Conservation (phyloP, 1,140 invertebrate species). For the Notospermus geniculatus region DNA sequence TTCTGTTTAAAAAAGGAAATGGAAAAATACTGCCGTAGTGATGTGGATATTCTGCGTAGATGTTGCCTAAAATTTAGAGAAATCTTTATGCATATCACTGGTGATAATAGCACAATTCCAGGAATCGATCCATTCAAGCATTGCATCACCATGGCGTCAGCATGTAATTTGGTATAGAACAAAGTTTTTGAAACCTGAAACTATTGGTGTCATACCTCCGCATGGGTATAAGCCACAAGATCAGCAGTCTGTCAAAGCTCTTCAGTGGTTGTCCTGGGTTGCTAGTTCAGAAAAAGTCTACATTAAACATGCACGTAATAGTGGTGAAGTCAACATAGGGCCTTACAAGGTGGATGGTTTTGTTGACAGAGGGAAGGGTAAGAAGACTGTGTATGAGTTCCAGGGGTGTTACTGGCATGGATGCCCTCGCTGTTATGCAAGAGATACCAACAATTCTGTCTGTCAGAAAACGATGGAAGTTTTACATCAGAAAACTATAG, state of each 20-base stretch:
- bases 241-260: no score
- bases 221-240: no score
- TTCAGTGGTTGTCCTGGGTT: no score
- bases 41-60: conserved; percentile 20
- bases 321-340: conserved; percentile 1
- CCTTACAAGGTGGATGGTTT: conserved; percentile 19
- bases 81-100: no score
- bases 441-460: conserved; percentile 13
- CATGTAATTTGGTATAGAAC: no score
- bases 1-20: conserved; percentile 20
- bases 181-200: no score
- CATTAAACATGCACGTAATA: conserved; percentile 23
- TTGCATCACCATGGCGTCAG: no score
- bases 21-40: not conserved
- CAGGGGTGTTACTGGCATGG: conserved; percentile 32
- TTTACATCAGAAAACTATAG: conserved; percentile 16
- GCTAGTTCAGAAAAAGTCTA: conserved; percentile 9
- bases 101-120: no score
- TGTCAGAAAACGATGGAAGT: conserved; percentile 20
- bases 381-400: conserved; percentile 29
- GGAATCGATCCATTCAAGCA: no score
- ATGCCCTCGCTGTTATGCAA: conserved; percentile 26
- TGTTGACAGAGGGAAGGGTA: no score
- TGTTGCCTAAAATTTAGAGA: no score
- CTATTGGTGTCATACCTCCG: no score